Evolutionary conservation across 2,888 invertebrate species (phyloP).

Genomic region (Hypolimnas misippus): DNA sequence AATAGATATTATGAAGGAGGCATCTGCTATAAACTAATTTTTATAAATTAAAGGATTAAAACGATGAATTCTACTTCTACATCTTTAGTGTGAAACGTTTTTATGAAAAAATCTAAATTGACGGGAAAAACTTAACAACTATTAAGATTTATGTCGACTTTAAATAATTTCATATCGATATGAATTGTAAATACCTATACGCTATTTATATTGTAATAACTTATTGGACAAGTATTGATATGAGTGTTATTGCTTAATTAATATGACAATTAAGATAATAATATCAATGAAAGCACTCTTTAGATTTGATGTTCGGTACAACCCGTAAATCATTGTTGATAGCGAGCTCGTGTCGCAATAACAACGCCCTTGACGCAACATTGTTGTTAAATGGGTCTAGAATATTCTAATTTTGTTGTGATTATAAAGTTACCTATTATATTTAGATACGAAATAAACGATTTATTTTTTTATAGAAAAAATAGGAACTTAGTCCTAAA

Average conservation of each 20-base stretch:
- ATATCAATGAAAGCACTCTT: not conserved
- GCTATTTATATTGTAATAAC: too few species aligned
- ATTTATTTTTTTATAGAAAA: too few species aligned
- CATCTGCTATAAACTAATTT: too few species aligned
- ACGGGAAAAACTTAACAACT: too few species aligned
- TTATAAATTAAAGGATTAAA: too few species aligned
- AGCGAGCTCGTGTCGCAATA: constrained; percentile 5
- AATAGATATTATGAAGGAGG: too few species aligned
- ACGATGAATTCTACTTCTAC: too few species aligned
- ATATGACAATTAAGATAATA: constrained; percentile 18
- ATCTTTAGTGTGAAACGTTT: too few species aligned
- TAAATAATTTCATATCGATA: not conserved
- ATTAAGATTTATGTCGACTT: too few species aligned
- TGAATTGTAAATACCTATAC: not conserved
- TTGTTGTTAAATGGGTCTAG: not conserved
- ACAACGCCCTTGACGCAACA: constrained; percentile 6
- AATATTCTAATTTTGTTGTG: not conserved
- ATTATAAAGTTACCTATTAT: not conserved
- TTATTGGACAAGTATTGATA: not conserved
- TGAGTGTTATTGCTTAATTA: constrained; percentile 15
- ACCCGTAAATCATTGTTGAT: constrained; percentile 1
- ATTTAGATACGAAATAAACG: too few species aligned
- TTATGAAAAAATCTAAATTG: too few species aligned
- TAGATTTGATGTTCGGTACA: not conserved
- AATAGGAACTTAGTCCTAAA: too few species aligned